Conservation (phyloP, 37 sponge, comb jelly and placozoan genomes). For the Axinella damicornis region DNA sequence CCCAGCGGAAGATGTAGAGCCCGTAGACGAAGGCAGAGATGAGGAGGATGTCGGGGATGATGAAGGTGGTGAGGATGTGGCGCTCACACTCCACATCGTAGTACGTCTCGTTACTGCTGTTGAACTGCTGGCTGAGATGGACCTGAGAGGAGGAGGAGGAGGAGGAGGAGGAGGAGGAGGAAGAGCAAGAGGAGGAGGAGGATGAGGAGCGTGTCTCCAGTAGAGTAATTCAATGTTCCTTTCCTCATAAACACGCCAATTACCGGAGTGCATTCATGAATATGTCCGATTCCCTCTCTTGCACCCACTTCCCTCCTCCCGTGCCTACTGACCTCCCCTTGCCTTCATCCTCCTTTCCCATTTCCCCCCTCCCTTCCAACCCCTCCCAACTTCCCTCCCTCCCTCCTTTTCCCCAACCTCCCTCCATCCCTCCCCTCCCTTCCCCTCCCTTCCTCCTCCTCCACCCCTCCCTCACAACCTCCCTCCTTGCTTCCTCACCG, state of each 20-base stretch:
- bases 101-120: background rate
- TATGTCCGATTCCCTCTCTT: no score
- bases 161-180: background rate
- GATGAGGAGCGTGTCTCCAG: background rate
- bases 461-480: background rate
- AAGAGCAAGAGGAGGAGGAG: background rate
- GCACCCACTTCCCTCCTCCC: no score
- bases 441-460: no score
- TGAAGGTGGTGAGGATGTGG: constrained; percentile 59
- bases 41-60: constrained; percentile 78
- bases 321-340: no score
- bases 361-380: background rate
- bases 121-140: no score
- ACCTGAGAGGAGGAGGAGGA: background rate
- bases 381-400: background rate
- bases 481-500: constrained; percentile 15
- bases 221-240: no score
- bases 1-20: constrained; percentile 77
- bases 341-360: no score
- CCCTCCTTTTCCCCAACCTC: background rate
- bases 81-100: constrained; percentile 31
- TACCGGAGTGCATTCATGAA: background rate
- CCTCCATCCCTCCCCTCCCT: no score
- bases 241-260: background rate
- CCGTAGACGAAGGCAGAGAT: constrained; percentile 68